Evolutionary conservation across 2,888 invertebrate species (phyloP), one percentile per base, ranked within the genome.

Genomic region (Tiliacea aurago): DNA sequence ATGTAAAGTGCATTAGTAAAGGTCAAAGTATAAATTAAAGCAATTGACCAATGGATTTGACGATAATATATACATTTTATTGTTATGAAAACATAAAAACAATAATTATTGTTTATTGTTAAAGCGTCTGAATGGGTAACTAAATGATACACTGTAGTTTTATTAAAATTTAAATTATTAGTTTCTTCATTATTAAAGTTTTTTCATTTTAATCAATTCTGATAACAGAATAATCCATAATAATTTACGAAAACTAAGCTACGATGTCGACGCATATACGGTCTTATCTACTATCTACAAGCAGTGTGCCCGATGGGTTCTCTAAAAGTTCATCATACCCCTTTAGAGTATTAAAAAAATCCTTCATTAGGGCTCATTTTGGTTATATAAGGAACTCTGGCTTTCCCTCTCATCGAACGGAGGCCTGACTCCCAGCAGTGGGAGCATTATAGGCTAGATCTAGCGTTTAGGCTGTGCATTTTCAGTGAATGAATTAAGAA

Each of bases 21-120:
- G 69, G 33, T 77, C 43, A 58, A 56, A 37, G 23, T 23, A 20
- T 45, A 43, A 45, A 65, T 65, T 11, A 37, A 56, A 33, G 76
- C 33, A 65, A 49, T n/a, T 41, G 45, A 63, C 62, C 13, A 0
- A 2, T 45, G 2, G n/a, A 11, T 15, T 43, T 49, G 20, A 43
- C 68, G 58, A 49, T 77, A 67, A 56, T 49, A 43, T 28, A 20
- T 43, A n/a, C 20, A 73, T 76, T 20, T 23, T 5, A 11, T 5
- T 18, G 47, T 20, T 47, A 56, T 20, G 4, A 23, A 20, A 43
- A 20, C 28, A 28, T 20, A 37, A 49, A 37, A 41, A 43, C 20
- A 55, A 76, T 33, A 7, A 11, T 56, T 37, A 37, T 4, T 37
- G 37, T 23, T 55, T 33, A 18, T 55, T 49, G 33, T 76, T 49